These are phyloP conservation scores for Percina caprodes DNA, from an alignment of 2,113 vertebrate genomes.

Conservation along the genomic window DNA sequence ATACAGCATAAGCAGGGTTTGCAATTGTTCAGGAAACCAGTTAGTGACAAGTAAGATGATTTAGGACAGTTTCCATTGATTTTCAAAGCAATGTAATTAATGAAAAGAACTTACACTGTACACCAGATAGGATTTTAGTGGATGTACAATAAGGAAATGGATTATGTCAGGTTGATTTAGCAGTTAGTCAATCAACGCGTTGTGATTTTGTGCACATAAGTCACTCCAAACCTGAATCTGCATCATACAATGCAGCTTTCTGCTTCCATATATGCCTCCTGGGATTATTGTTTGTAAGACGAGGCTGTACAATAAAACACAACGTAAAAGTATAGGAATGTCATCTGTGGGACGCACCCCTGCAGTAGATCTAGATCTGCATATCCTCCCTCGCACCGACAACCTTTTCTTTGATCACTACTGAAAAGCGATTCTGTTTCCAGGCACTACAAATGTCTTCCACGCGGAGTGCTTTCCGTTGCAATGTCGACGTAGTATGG, in stretches of 20 bases:
- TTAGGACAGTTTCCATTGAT: slow-evolving; percentile 21
- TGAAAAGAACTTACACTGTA: slow-evolving; percentile 10
- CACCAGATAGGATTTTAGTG: slow-evolving; percentile 20
- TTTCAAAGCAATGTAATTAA: slow-evolving; percentile 41
- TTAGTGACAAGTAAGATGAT: slow-evolving; percentile 26
- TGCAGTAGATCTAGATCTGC: slow-evolving; percentile 41
- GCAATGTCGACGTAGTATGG: slow-evolving; percentile 53
- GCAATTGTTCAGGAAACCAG: slow-evolving; percentile 45
- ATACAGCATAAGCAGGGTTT: slow-evolving; percentile 37
- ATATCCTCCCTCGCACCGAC: slow-evolving; percentile 36
- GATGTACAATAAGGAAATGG: slow-evolving; percentile 18
- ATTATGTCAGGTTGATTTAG: slow-evolving; percentile 17
- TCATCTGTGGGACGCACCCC: slow-evolving; percentile 24
- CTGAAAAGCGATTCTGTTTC: slow-evolving; percentile 41
- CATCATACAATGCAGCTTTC: slow-evolving; percentile 21
- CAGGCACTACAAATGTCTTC: slow-evolving; percentile 77
- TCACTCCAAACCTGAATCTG: slow-evolving; percentile 1
- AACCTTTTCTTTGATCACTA: slow-evolving; percentile 40
- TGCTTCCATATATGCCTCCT: slow-evolving; percentile 33
- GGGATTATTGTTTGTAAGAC: slow-evolving; percentile 20
- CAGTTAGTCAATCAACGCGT: slow-evolving; percentile 4
- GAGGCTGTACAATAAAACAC: slow-evolving; percentile 38
- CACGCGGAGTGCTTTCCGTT: slow-evolving; percentile 60
- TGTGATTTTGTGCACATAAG: slow-evolving; percentile 31
- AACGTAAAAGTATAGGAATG: slow-evolving; percentile 8